These are phyloP conservation scores for Andricus quercusramuli DNA, from an alignment of 2,888 invertebrate species.

Conservation along the genomic window DNA sequence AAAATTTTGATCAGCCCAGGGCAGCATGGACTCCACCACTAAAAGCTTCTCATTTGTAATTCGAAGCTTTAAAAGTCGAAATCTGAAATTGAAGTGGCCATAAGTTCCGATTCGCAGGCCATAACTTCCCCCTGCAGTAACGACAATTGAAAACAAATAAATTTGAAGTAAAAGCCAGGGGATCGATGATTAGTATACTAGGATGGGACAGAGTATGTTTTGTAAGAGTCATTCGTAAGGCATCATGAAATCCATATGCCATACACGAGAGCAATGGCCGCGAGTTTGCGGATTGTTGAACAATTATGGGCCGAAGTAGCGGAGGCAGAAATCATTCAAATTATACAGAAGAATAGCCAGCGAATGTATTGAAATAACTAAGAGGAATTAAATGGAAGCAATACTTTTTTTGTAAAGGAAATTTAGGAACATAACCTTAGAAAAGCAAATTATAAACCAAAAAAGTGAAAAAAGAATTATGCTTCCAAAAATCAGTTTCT, in stretches of 20 bases:
- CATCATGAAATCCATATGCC: constrained; percentile 64
- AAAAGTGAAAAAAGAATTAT: too few relatives aligned
- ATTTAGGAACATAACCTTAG: too few relatives aligned
- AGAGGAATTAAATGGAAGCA: constrained; percentile 5
- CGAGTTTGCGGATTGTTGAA: constrained; percentile 62
- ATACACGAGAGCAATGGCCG: constrained; percentile 63
- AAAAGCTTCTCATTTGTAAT: not conserved
- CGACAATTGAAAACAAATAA: constrained; percentile 42
- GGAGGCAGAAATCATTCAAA: constrained; percentile 39
- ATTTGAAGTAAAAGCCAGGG: constrained; percentile 19
- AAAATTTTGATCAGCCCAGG: too few relatives aligned
- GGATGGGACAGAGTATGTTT: constrained; percentile 24
- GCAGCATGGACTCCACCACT: too few relatives aligned
- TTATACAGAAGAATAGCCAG: constrained; percentile 13
- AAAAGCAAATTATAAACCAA: too few relatives aligned
- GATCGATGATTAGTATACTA: constrained; percentile 41
- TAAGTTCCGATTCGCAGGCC: not conserved
- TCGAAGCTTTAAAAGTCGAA: constrained; percentile 3
- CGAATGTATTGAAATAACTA: constrained; percentile 10
- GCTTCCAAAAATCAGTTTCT: too few relatives aligned
- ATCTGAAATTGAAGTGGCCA: not conserved
- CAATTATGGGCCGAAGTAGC: constrained; percentile 59
- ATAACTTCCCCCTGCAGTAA: constrained; percentile 19
- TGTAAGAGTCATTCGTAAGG: constrained; percentile 63
- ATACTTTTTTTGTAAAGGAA: not conserved